These are phyloP conservation scores for Premnoplex brunnescens DNA, from an alignment of 2,797 vertebrate species.

Conservation along the genomic window DNA sequence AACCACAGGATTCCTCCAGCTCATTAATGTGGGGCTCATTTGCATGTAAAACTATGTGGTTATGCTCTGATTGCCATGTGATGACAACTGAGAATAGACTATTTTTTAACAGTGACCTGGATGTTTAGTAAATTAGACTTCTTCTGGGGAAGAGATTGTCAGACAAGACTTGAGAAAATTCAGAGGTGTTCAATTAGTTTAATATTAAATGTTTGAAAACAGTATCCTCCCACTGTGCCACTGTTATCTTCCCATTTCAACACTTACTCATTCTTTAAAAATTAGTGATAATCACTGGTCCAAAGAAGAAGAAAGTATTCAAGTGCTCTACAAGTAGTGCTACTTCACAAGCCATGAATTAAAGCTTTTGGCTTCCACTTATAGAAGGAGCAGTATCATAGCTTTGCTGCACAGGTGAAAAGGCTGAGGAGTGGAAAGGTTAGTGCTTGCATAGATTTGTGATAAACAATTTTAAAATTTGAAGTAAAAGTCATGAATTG, in stretches of 20 bases:
- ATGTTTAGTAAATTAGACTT: conserved; percentile 26
- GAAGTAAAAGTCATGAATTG: not conserved
- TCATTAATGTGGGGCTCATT: not conserved
- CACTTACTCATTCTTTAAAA: conserved; percentile 7
- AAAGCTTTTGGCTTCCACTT: conserved; percentile 5
- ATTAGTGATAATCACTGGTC: not conserved
- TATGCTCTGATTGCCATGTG: conserved; percentile 36
- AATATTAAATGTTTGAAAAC: conserved; percentile 13
- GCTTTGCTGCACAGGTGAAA: not conserved
- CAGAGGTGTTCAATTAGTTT: not conserved
- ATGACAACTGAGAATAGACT: conserved; percentile 30
- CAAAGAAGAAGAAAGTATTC: not conserved
- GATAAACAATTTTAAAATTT: not conserved
- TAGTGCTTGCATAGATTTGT: not conserved
- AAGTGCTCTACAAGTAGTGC: not conserved
- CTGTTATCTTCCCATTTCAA: not conserved
- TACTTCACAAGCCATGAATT: not conserved
- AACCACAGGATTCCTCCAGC: not conserved
- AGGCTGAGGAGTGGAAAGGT: not conserved
- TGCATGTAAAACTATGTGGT: conserved; percentile 1
- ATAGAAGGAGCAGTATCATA: not conserved
- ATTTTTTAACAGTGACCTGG: conserved; percentile 29
- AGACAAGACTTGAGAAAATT: not conserved
- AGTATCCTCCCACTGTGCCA: not conserved
- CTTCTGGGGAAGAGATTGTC: conserved; percentile 19